Conservation (phyloP, 2,888 invertebrate species). For the Leucania comma region DNA sequence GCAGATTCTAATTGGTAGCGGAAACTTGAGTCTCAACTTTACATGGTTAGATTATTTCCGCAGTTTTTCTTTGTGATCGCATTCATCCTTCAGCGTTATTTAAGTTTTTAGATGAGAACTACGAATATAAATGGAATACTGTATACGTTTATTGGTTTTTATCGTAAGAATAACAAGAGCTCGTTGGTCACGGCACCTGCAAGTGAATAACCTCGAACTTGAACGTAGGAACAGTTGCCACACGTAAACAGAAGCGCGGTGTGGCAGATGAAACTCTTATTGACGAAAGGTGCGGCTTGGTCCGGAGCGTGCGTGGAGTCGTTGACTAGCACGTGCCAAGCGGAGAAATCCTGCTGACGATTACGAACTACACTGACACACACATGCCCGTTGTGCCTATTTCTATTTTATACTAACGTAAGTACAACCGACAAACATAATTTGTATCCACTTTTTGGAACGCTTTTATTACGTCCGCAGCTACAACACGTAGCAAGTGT, state of each 20-base stretch:
- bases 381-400: slow-evolving; percentile 61
- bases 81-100: slow-evolving; percentile 62
- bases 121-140: slow-evolving; percentile 23
- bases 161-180: slow-evolving; percentile 42
- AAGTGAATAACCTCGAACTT: slow-evolving; percentile 88
- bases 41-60: slow-evolving; percentile 55
- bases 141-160: slow-evolving; percentile 36
- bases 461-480: slow-evolving; percentile 40
- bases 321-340: slow-evolving; percentile 76
- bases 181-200: slow-evolving; percentile 49
- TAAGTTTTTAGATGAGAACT: slow-evolving; percentile 24
- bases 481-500: slow-evolving; percentile 48
- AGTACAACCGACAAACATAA: slow-evolving; percentile 64
- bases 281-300: slow-evolving; percentile 75
- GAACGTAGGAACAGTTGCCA: slow-evolving; percentile 78
- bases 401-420: slow-evolving; percentile 62
- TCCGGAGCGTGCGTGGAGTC: slow-evolving; percentile 76
- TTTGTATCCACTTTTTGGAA: slow-evolving; percentile 63
- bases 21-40: slow-evolving; percentile 61
- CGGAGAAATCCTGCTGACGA: slow-evolving; percentile 77
- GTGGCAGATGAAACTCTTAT: slow-evolving; percentile 83
- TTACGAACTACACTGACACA: slow-evolving; percentile 67
- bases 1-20: slow-evolving; percentile 69
- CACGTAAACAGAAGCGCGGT: slow-evolving; percentile 82
- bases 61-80: slow-evolving; percentile 60